phyloP scores from a whole-genome alignment of 1,140 invertebrate genomes.

The Papilio helenus region DNA sequence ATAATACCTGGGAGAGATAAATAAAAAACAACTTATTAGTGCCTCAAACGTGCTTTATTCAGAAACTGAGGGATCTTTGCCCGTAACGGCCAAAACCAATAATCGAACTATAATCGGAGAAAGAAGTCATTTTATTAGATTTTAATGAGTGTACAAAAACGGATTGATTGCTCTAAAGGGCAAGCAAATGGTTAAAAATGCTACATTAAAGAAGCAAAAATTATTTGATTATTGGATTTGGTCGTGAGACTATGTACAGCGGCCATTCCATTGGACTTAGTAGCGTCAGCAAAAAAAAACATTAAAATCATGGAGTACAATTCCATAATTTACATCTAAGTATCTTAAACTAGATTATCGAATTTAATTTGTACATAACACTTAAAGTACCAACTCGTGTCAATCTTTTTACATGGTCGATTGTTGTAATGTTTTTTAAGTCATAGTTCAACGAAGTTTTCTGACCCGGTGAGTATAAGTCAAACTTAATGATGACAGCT shows the following conservation, averaged over 20 bases:
- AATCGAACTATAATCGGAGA: background rate
- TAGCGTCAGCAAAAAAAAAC: constrained; percentile 8
- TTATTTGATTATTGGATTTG: constrained; percentile 19
- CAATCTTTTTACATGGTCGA: background rate
- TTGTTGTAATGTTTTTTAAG: background rate
- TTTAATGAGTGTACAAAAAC: background rate
- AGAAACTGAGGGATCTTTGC: constrained; percentile 58
- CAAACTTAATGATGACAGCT: background rate
- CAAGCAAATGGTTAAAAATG: background rate
- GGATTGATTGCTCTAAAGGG: background rate
- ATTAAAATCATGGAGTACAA: background rate
- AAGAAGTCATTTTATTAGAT: background rate
- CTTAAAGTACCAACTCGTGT: background rate
- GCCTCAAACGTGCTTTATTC: constrained; percentile 74
- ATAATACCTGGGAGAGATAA: background rate
- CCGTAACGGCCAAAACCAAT: constrained; percentile 41
- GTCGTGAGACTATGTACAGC: constrained; percentile 43
- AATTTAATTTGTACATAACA: constrained; percentile 6
- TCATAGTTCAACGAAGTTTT: background rate
- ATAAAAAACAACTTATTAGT: constrained; percentile 60
- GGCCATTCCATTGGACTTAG: background rate
- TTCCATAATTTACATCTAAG: background rate
- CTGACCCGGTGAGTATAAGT: background rate
- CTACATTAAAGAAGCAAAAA: background rate
- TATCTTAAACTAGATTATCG: background rate